Conservation (phyloP, 2,888 invertebrate genomes). For the Aphidius colemani region DNA sequence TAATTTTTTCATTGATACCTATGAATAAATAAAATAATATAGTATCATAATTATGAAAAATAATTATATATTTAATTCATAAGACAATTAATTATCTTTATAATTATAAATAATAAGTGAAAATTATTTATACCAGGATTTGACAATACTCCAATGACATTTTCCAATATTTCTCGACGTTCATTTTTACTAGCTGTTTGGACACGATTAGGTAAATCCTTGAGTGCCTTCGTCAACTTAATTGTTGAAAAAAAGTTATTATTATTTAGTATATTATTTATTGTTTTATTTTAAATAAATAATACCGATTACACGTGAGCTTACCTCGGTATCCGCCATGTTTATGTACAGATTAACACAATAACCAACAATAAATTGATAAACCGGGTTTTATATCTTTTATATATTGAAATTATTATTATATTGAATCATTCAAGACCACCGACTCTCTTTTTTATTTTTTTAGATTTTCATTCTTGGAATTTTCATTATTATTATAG, state of each 20-base stretch:
- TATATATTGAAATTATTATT: neutral
- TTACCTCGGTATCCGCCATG: conserved; percentile 75
- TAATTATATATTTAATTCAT: neutral
- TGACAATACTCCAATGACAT: conserved; percentile 72
- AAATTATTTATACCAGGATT: conserved; percentile 69
- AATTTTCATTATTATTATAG: no score
- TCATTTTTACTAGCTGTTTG: conserved; percentile 76
- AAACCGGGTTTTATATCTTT: neutral
- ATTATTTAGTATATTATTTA: conserved; percentile 27
- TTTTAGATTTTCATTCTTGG: no score
- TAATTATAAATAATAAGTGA: neutral
- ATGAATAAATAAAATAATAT: conserved; percentile 41
- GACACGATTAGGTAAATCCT: conserved; percentile 75
- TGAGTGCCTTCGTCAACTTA: conserved; percentile 71
- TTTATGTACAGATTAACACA: conserved; percentile 51
- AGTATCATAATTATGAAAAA: neutral
- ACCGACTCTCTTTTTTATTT: no score
- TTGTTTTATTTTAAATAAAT: conserved; percentile 2
- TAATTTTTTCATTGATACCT: conserved; percentile 80
- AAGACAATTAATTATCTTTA: neutral
- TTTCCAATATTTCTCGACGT: conserved; percentile 70
- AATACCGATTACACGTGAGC: conserved; percentile 59
- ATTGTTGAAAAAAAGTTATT: conserved; percentile 33
- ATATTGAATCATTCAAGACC: no score
- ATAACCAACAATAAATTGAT: neutral